These are phyloP conservation scores for Peromyscus leucopus DNA, from an alignment of 2,113 vertebrate species.

Conservation along the genomic window DNA sequence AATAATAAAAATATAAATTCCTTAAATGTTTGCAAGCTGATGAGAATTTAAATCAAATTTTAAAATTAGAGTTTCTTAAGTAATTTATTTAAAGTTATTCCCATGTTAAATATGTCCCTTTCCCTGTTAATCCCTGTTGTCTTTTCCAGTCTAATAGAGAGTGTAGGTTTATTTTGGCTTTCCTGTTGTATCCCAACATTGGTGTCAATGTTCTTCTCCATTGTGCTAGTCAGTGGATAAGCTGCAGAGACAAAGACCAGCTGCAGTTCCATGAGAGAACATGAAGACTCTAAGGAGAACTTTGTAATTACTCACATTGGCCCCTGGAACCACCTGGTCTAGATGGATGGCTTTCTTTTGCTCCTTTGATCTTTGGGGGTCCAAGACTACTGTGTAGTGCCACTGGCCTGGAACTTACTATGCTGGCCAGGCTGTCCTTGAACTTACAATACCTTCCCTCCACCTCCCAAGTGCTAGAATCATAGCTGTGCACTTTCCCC, in stretches of 20 bases:
- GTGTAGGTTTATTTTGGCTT: not conserved
- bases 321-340: not conserved
- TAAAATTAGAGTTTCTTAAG: not conserved
- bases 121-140: not conserved
- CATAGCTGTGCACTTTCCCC: not conserved
- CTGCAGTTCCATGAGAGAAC: not conserved
- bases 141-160: not conserved
- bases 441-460: not conserved
- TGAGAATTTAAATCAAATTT: conserved; percentile 45
- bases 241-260: not conserved
- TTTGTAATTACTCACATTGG: not conserved
- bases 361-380: not conserved
- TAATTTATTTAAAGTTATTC: conserved; percentile 44
- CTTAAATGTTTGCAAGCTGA: conserved; percentile 11
- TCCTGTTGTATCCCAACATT: not conserved
- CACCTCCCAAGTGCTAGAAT: not conserved
- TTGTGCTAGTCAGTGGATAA: not conserved
- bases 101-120: not conserved
- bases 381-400: too few relatives aligned
- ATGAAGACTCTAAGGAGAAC: conserved; percentile 15
- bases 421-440: not conserved
- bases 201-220: not conserved
- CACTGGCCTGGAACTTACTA: too few relatives aligned
- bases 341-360: not conserved
- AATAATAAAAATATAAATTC: not conserved